phyloP scores from a whole-genome alignment of 2,113 vertebrate species.

The Oceanodroma tethys region DNA sequence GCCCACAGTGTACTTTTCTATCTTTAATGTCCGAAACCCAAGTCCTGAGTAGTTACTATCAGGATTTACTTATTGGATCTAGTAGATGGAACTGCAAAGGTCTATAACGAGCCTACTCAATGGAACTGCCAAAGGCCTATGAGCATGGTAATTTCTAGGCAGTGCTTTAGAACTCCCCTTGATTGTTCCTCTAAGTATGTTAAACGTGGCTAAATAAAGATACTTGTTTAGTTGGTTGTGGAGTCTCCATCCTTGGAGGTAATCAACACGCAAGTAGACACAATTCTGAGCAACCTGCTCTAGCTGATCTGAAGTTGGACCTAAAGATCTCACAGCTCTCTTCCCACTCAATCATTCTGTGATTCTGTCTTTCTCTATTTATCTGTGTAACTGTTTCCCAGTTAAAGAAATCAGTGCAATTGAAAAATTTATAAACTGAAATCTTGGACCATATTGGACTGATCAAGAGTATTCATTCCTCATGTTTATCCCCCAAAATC shows the following conservation, averaged over 20 bases:
- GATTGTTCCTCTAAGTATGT: not conserved
- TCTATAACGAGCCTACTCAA: not conserved
- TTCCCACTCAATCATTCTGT: not conserved
- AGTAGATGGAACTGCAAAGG: not conserved
- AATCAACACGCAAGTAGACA: not conserved
- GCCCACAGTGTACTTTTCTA: not conserved
- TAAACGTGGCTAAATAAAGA: not conserved
- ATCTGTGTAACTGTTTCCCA: not conserved
- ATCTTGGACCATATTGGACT: not conserved
- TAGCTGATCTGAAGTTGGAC: not conserved
- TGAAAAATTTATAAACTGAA: not conserved
- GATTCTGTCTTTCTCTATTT: not conserved
- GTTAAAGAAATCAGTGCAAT: not conserved
- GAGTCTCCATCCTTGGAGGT: not conserved
- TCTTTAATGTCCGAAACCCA: not conserved
- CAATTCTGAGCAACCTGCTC: not conserved
- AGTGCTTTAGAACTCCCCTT: not conserved
- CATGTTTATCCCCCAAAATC: not conserved
- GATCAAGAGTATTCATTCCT: not conserved
- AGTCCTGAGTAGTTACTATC: not conserved
- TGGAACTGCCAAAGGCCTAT: accelerated
- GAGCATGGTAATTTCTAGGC: not conserved
- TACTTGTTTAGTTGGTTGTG: not conserved
- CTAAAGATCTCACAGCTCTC: not conserved
- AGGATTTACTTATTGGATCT: not conserved